Conservation (phyloP, 2,888 invertebrate genomes). For the Pedicia rivosa region DNA sequence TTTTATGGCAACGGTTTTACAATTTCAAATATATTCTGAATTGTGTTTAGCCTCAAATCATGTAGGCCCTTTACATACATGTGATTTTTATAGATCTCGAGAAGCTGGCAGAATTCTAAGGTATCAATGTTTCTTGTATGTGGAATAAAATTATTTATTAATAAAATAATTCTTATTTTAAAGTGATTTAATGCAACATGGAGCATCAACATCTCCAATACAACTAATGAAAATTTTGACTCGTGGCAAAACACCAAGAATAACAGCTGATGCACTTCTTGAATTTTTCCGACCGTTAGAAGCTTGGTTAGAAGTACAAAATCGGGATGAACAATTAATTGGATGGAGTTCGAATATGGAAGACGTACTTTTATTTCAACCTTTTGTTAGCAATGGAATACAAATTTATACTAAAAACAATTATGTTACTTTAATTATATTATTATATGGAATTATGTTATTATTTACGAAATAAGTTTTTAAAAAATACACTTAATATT, state of each 20-base stretch:
- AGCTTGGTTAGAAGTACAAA: constrained; percentile 61
- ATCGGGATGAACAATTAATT: constrained; percentile 49
- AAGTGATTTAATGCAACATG: constrained; percentile 52
- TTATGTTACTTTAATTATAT: too few relatives aligned
- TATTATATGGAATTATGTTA: too few relatives aligned
- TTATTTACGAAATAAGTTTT: too few relatives aligned
- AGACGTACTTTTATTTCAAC: constrained; percentile 41
- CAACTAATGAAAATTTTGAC: constrained; percentile 58
- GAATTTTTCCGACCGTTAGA: constrained; percentile 69
- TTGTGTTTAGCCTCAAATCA: constrained; percentile 60
- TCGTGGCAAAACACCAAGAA: constrained; percentile 47
- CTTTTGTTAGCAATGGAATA: constrained; percentile 5
- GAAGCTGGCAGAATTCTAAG: constrained; percentile 61
- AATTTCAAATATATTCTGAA: constrained; percentile 73
- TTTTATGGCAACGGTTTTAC: constrained; percentile 63
- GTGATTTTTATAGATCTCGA: constrained; percentile 64
- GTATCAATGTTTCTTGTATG: constrained; percentile 28
- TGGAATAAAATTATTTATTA: not conserved
- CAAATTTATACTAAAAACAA: too few relatives aligned
- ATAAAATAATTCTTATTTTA: constrained; percentile 14
- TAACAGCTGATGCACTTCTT: constrained; percentile 61
- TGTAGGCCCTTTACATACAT: constrained; percentile 55
- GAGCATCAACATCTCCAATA: constrained; percentile 49
- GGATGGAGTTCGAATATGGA: constrained; percentile 59
- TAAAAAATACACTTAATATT: too few relatives aligned